Evolutionary conservation across 2,888 invertebrate species (phyloP).

Genomic region (Seira sanloemensis): DNA sequence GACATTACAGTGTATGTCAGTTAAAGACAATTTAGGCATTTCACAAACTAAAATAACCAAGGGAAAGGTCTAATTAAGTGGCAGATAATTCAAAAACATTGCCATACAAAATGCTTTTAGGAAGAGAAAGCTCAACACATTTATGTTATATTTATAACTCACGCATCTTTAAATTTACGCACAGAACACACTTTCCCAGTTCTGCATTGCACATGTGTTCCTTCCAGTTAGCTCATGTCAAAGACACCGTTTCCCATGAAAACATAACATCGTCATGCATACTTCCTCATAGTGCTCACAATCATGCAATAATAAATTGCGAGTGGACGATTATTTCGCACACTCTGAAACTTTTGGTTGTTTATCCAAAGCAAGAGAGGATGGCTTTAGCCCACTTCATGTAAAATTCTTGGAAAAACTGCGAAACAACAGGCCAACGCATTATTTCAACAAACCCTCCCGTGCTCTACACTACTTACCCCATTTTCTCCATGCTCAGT

Average conservation of each 20-base stretch:
- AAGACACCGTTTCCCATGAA: not conserved
- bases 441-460: not conserved
- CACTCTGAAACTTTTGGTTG: constrained; percentile 37
- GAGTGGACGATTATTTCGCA: constrained; percentile 33
- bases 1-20: too few species aligned
- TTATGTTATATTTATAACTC: not conserved
- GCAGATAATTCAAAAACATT: too few species aligned
- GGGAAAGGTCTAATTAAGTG: too few species aligned
- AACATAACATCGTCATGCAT: not conserved
- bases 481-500: not conserved
- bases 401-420: constrained; percentile 21
- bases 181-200: not conserved
- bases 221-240: too few species aligned
- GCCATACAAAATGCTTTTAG: too few species aligned
- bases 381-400: constrained; percentile 28
- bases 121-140: not conserved
- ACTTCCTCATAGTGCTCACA: not conserved
- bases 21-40: too few species aligned
- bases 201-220: not conserved
- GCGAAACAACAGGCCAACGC: not conserved
- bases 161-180: not conserved
- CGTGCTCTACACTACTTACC: constrained; percentile 20
- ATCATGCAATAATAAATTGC: constrained; percentile 42
- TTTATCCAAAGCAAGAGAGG: constrained; percentile 36
- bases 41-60: too few species aligned